phyloP scores from a whole-genome alignment of 2,888 invertebrate genomes.

The Malthinus seriepunctatus region DNA sequence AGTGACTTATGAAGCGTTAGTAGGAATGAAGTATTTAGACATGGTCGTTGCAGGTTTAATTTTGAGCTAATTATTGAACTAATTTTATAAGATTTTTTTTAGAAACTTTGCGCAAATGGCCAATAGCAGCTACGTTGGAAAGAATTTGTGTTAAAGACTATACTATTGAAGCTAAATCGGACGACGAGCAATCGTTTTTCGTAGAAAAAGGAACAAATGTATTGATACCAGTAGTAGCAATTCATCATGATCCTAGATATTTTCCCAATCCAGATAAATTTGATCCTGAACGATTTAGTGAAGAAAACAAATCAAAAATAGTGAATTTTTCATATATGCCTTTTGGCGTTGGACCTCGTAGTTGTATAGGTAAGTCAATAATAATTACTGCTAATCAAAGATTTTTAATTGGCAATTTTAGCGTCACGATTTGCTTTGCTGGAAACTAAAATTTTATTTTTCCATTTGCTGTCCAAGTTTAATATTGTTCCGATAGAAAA shows the following conservation, averaged over 20 bases:
- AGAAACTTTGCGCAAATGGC: slow-evolving; percentile 58
- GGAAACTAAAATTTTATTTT: slow-evolving; percentile 38
- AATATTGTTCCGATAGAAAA: slow-evolving; percentile 39
- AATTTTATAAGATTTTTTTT: slow-evolving; percentile 16
- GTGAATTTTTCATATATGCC: neutral
- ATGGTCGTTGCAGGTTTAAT: slow-evolving; percentile 10
- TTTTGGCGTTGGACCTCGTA: neutral
- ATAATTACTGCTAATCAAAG: neutral
- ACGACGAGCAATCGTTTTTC: slow-evolving; percentile 17
- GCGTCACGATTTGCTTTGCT: slow-evolving; percentile 34
- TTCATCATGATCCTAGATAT: neutral
- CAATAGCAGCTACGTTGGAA: slow-evolving; percentile 54
- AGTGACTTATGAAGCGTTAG: neutral
- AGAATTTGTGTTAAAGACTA: slow-evolving; percentile 54
- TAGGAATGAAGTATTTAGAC: slow-evolving; percentile 9
- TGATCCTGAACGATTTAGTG: neutral
- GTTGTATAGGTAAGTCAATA: neutral
- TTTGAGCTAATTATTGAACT: neutral
- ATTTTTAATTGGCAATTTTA: slow-evolving; percentile 36
- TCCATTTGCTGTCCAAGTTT: slow-evolving; percentile 39
- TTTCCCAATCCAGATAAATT: neutral
- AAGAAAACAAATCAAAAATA: neutral
- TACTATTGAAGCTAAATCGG: slow-evolving; percentile 43
- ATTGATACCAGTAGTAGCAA: neutral
- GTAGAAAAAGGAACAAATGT: slow-evolving; percentile 39